Percentiles rank a stretch among this genome's conserved stretches.
phyloP scores from a whole-genome alignment of 2,888 invertebrate genomes.

The Ethmia dodecea region DNA sequence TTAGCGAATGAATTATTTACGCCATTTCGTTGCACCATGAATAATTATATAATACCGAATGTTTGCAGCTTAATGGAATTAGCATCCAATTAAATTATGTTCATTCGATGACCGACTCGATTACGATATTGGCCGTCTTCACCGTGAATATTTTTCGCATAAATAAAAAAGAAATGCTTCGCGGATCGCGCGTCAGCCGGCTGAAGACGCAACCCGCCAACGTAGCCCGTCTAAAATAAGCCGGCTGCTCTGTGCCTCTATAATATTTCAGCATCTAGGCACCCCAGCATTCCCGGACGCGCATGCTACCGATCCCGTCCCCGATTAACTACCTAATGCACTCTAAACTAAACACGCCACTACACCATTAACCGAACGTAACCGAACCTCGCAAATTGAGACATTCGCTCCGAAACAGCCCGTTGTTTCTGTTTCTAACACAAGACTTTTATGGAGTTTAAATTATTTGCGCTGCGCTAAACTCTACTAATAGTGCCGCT shows the following conservation, averaged over 20 bases:
- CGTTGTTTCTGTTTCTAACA: conserved; percentile 8
- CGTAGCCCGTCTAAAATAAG: conserved; percentile 64
- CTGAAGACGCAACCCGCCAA: conserved; percentile 58
- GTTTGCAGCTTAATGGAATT: no score
- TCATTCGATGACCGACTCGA: no score
- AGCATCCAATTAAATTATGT: no score
- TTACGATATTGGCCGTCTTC: no score
- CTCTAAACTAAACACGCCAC: conserved; percentile 2
- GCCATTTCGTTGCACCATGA: no score
- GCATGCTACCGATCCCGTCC: conserved; percentile 20
- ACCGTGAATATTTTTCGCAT: conserved; percentile 17
- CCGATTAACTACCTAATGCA: conserved; percentile 13
- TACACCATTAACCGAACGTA: background rate
- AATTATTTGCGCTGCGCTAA: conserved; percentile 23
- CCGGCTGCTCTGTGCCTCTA: conserved; percentile 37
- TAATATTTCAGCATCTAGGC: conserved; percentile 53
- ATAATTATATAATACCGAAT: no score
- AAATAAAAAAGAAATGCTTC: conserved; percentile 34
- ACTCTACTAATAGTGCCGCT: conserved; percentile 24
- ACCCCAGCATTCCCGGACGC: conserved; percentile 36
- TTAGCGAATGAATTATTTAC: no score
- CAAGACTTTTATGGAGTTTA: conserved; percentile 12
- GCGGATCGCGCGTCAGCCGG: conserved; percentile 41
- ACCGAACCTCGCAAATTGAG: conserved; percentile 15
- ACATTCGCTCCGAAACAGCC: conserved; percentile 15